Evolutionary conservation across 2,797 vertebrate species (phyloP).

Genomic region (Oophaga sylvatica): DNA sequence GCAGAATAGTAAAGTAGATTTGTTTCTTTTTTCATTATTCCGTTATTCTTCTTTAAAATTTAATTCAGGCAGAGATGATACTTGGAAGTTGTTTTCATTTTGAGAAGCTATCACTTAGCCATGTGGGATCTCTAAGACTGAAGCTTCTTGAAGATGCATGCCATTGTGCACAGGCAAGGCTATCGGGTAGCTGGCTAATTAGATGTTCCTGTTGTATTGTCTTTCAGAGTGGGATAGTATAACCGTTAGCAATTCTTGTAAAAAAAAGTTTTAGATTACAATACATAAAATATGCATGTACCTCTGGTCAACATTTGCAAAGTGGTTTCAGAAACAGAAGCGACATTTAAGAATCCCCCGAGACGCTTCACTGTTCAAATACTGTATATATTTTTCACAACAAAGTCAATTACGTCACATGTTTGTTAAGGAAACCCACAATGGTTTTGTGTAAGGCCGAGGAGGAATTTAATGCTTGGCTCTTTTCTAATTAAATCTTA

Average conservation of each 20-base stretch:
- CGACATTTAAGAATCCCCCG: conserved; percentile 66
- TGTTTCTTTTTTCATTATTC: not conserved
- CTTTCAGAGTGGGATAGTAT: conserved; percentile 76
- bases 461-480: conserved; percentile 12
- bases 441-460: conserved; percentile 28
- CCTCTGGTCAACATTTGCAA: conserved; percentile 67
- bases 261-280: conserved; percentile 76
- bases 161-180: conserved; percentile 48
- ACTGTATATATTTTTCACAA: conserved; percentile 52
- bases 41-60: not conserved
- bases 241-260: conserved; percentile 74
- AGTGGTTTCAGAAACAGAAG: conserved; percentile 65
- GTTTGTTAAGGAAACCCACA: conserved; percentile 42
- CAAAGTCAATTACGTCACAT: conserved; percentile 16
- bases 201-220: conserved; percentile 74
- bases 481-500: conserved; percentile 19
- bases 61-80: not conserved
- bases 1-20: not conserved
- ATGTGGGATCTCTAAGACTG: conserved; percentile 40
- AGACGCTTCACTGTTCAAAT: conserved; percentile 42
- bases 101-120: conserved; percentile 33
- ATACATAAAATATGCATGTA: conserved; percentile 79
- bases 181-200: conserved; percentile 75
- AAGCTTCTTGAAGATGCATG: conserved; percentile 60
- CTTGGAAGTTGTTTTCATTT: conserved; percentile 1